phyloP scores from a whole-genome alignment of 2,797 vertebrate genomes.

The Sarcoramphus papa region DNA sequence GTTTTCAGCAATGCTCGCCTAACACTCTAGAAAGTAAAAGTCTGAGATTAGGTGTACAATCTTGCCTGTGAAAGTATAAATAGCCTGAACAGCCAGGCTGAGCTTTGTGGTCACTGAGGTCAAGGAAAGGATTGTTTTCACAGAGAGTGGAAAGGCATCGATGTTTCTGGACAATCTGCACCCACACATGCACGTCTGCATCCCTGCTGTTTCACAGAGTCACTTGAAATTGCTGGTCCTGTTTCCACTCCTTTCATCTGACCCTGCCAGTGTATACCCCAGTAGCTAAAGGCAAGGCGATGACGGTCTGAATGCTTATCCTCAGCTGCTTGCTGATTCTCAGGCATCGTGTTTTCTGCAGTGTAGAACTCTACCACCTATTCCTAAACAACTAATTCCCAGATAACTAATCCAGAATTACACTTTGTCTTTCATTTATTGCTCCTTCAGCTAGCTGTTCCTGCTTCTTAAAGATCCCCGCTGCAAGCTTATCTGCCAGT shows the following conservation, averaged over 20 bases:
- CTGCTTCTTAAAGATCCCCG: not conserved
- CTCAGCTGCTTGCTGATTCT: not conserved
- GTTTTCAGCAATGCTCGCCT: not conserved
- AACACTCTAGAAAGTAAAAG: not conserved
- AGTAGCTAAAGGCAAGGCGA: not conserved
- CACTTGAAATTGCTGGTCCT: not conserved
- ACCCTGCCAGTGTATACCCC: not conserved
- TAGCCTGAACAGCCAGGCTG: not conserved
- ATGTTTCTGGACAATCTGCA: not conserved
- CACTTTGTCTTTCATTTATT: not conserved
- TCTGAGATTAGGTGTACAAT: not conserved
- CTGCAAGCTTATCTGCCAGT: not conserved
- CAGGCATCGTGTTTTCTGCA: not conserved
- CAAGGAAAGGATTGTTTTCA: not conserved
- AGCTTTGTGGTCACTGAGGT: not conserved
- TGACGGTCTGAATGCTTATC: not conserved
- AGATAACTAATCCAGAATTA: not conserved
- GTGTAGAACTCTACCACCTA: not conserved
- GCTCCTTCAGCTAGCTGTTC: not conserved
- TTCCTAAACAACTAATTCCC: not conserved
- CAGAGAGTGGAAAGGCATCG: not conserved
- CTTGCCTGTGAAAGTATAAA: not conserved
- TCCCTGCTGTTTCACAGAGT: not conserved
- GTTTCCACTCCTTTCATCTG: not conserved
- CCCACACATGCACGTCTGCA: rapidly evolving